phyloP scores from a whole-genome alignment of 1,140 invertebrate genomes.

The Bradysia coprophila region DNA sequence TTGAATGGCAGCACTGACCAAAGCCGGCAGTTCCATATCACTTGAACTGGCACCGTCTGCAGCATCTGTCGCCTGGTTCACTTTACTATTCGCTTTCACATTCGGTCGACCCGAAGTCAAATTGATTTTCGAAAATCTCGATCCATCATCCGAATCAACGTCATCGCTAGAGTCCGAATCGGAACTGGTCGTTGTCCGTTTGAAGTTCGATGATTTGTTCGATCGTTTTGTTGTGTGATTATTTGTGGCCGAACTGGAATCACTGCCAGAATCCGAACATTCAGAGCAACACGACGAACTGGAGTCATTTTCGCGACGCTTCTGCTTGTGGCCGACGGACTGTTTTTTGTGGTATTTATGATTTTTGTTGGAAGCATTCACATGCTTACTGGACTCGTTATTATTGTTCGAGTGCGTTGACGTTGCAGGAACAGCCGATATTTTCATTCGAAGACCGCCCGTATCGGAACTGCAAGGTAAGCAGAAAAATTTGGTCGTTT shows the following conservation, averaged over 20 bases:
- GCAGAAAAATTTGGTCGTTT: background rate
- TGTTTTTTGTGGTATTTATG: background rate
- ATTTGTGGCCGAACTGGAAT: slow-evolving; percentile 1
- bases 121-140: background rate
- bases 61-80: background rate
- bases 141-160: background rate
- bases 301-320: background rate
- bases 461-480: background rate
- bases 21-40: slow-evolving; percentile 45
- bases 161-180: background rate
- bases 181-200: background rate
- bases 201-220: background rate
- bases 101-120: background rate
- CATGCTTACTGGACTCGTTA: background rate
- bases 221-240: background rate
- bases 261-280: background rate
- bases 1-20: slow-evolving; percentile 48
- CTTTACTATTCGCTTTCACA: background rate
- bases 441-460: slow-evolving; percentile 4
- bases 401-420: background rate
- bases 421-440: background rate
- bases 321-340: background rate
- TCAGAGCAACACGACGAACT: slow-evolving; percentile 1
- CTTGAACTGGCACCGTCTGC: slow-evolving; percentile 36
- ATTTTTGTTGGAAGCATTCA: background rate